phyloP scores from a whole-genome alignment of 2,113 vertebrate species.

The Tetraodon nigroviridis region DNA sequence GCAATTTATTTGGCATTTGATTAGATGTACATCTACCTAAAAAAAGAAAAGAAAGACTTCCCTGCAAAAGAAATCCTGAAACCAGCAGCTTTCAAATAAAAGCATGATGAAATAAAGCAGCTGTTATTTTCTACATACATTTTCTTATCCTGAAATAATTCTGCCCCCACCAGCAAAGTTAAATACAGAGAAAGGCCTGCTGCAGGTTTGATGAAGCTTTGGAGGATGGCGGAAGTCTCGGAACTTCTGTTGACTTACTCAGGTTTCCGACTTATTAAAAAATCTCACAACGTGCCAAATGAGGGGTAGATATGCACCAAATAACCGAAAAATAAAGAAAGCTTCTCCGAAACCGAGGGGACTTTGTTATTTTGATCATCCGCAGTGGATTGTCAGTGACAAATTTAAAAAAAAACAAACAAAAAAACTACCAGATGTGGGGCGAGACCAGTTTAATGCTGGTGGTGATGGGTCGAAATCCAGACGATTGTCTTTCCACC shows the following conservation, averaged over 20 bases:
- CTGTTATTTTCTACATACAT: constrained; percentile 56
- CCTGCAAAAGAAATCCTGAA: constrained; percentile 55
- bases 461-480: constrained; percentile 41
- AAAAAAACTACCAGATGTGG: not conserved
- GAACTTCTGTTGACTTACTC: constrained; percentile 13
- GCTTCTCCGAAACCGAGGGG: constrained; percentile 22
- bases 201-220: no score
- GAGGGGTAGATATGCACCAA: constrained; percentile 12
- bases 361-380: constrained; percentile 33
- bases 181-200: constrained; percentile 31
- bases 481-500: constrained; percentile 44
- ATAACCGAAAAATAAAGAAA: constrained; percentile 8
- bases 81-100: constrained; percentile 75
- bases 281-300: constrained; percentile 55
- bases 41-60: constrained; percentile 70
- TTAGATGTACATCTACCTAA: constrained; percentile 88
- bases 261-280: constrained; percentile 19
- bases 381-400: constrained; percentile 58
- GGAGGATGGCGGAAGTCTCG: no score
- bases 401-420: not conserved
- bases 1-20: constrained; percentile 97
- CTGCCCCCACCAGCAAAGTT: constrained; percentile 56
- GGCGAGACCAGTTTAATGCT: constrained; percentile 36
- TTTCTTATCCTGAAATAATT: not conserved
- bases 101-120: constrained; percentile 67